phyloP scores from a whole-genome alignment of 2,113 vertebrate genomes.

The Phrynocephalus versicolor region DNA sequence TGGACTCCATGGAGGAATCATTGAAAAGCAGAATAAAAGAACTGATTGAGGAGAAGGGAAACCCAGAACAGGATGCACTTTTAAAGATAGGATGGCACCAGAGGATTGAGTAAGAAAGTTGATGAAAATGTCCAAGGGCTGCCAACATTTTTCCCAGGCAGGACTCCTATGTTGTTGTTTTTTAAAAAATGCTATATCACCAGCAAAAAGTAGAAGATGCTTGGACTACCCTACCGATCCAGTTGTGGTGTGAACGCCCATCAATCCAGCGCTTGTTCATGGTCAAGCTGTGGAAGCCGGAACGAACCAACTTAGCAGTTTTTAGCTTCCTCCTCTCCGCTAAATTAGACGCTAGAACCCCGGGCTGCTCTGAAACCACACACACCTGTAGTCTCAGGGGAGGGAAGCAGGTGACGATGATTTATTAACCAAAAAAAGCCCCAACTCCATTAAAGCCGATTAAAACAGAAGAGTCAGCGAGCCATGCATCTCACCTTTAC shows the following conservation, averaged over 20 bases:
- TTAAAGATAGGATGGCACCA: background rate
- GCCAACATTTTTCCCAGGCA: background rate
- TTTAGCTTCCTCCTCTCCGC: background rate
- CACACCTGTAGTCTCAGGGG: background rate
- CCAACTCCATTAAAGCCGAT: too few species aligned
- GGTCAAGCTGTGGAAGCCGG: background rate
- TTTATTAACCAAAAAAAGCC: too few species aligned
- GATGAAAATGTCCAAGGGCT: background rate
- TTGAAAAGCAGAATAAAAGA: background rate
- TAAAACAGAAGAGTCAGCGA: background rate
- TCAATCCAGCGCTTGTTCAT: background rate
- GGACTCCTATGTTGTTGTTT: background rate
- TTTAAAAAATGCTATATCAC: too few species aligned
- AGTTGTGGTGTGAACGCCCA: too few species aligned
- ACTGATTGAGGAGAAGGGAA: background rate
- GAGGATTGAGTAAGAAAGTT: too few species aligned
- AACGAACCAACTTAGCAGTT: background rate
- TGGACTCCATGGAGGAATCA: background rate
- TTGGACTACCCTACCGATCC: too few species aligned
- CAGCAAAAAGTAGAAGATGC: background rate
- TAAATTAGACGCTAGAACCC: background rate
- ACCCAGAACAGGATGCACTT: too few species aligned
- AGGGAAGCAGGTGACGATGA: background rate
- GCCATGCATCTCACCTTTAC: background rate
- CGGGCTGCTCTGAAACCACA: background rate